Conservation (phyloP, 2,797 vertebrate species). For the Schizothorax lantsangensis region DNA sequence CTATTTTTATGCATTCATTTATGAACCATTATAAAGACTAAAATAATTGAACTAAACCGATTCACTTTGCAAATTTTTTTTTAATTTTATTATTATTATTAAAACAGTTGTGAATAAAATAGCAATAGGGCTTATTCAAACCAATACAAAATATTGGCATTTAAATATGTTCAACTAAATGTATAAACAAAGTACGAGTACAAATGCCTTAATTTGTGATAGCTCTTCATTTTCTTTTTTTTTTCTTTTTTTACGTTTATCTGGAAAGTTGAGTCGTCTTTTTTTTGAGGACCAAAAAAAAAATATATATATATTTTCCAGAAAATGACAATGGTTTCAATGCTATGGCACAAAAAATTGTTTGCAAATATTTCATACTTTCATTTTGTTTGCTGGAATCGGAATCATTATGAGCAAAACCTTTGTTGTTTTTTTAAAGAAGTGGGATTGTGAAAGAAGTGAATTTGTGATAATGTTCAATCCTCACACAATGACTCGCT, state of each 20-base stretch:
- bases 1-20: neutral
- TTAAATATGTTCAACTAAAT: neutral
- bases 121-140: neutral
- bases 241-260: neutral
- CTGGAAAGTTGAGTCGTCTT: neutral
- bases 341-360: neutral
- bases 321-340: neutral
- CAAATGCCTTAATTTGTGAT: neutral
- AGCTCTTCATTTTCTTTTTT: too few relatives aligned
- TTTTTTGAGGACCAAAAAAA: neutral
- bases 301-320: neutral
- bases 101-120: neutral
- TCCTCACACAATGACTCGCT: constrained; percentile 15
- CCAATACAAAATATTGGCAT: neutral
- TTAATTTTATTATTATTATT: neutral
- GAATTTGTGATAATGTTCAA: constrained; percentile 27
- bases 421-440: constrained; percentile 11
- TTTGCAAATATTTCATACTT: neutral
- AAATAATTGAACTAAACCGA: neutral
- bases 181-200: neutral
- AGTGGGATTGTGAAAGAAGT: constrained; percentile 20
- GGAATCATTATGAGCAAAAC: neutral
- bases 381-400: neutral
- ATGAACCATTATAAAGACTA: neutral
- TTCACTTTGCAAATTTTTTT: neutral